Percentiles rank a stretch among this genome's conserved stretches.
These are phyloP conservation scores for Cataglyphis livida DNA, from an alignment of 2,888 invertebrate species.

Conservation along the genomic window DNA sequence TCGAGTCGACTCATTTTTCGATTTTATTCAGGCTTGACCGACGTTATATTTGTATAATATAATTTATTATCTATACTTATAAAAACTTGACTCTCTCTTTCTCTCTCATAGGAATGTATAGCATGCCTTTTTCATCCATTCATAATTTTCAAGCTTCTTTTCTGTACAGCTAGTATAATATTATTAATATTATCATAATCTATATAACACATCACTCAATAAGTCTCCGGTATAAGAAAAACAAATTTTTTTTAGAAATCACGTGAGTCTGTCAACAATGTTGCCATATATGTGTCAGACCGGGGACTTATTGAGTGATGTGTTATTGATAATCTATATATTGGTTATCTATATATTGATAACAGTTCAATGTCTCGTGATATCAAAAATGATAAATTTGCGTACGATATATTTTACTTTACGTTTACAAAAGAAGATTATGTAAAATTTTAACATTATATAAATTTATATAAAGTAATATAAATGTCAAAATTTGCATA, in stretches of 20 bases:
- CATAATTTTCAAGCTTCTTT: not conserved
- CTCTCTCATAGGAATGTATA: not conserved
- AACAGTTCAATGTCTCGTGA: not conserved
- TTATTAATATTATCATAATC: conserved; percentile 29
- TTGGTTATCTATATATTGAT: not conserved
- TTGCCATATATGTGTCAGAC: too few relatives aligned
- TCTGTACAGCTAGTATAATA: not conserved
- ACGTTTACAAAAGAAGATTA: not conserved
- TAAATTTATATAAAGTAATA: not conserved
- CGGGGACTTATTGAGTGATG: too few relatives aligned
- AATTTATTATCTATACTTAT: conserved; percentile 25
- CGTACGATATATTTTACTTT: not conserved
- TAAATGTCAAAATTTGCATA: not conserved
- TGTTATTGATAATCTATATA: too few relatives aligned
- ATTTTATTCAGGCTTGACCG: conserved; percentile 2
- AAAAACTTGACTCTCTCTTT: not conserved
- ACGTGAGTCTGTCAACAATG: too few relatives aligned
- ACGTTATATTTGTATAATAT: not conserved
- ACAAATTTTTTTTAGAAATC: too few relatives aligned
- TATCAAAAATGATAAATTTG: conserved; percentile 16
- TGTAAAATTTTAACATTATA: not conserved
- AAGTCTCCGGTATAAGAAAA: too few relatives aligned
- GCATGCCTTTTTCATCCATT: not conserved
- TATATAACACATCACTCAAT: too few relatives aligned
- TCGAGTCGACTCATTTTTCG: not conserved